These are phyloP conservation scores for Microcebus jonahi DNA, from an alignment of 2,113 vertebrate genomes.

Conservation along the genomic window DNA sequence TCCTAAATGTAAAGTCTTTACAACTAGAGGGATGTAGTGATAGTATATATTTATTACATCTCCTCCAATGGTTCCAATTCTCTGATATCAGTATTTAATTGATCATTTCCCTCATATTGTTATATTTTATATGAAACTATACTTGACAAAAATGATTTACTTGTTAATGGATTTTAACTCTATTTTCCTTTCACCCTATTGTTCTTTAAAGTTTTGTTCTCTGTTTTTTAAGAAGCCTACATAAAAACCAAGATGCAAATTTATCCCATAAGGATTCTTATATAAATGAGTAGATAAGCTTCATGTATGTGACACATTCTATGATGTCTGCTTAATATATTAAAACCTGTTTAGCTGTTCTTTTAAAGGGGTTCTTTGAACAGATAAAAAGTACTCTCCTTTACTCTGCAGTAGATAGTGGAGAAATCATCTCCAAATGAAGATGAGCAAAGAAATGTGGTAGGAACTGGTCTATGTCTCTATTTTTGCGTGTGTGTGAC, in stretches of 20 bases:
- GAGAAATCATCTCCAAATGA: background rate
- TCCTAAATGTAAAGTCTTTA: background rate
- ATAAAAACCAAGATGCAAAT: background rate
- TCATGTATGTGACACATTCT: background rate
- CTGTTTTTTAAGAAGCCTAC: background rate
- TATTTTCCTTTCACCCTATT: background rate
- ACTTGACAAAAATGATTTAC: background rate
- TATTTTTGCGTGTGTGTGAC: too few relatives aligned
- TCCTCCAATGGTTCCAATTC: background rate
- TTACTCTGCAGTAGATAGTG: background rate
- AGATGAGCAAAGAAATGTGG: background rate
- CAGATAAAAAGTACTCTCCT: background rate
- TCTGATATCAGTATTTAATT: conserved; percentile 7
- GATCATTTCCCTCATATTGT: background rate
- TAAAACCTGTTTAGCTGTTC: background rate
- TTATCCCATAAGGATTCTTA: background rate
- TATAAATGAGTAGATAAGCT: background rate
- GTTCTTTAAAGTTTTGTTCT: background rate
- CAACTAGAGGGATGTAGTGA: background rate
- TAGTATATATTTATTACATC: conserved; percentile 22
- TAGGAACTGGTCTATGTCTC: too few relatives aligned
- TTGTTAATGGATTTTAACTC: background rate
- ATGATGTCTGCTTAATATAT: background rate
- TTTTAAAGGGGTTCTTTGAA: background rate
- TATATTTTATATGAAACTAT: conserved; percentile 18